Percentiles rank a stretch among this genome's conserved stretches.
These are phyloP conservation scores for Neogobius melanostomus DNA, from an alignment of 2,113 vertebrate genomes.

Conservation along the genomic window DNA sequence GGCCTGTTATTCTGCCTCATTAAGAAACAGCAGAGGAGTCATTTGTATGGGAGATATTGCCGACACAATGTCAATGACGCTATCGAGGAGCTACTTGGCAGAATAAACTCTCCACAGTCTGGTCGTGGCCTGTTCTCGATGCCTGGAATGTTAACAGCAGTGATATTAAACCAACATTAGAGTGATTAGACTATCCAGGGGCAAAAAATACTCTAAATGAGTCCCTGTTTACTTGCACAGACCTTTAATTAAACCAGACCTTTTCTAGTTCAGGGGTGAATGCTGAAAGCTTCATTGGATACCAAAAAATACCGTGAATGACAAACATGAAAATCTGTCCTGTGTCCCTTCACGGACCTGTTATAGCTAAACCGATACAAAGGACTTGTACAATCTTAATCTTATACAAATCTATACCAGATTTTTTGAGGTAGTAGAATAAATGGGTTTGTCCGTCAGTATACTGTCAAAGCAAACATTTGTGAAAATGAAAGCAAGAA, in stretches of 20 bases:
- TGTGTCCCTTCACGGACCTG: too few species aligned
- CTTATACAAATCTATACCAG: too few species aligned
- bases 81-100: slow-evolving; percentile 23
- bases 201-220: neutral
- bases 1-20: slow-evolving; percentile 27
- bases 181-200: neutral
- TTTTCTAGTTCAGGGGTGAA: too few species aligned
- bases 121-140: neutral
- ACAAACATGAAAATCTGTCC: too few species aligned
- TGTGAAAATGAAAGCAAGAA: too few species aligned
- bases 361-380: too few species aligned
- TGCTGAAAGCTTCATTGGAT: too few species aligned
- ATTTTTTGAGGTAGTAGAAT: too few species aligned
- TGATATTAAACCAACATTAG: neutral
- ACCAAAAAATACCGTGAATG: too few species aligned
- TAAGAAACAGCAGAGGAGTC: slow-evolving; percentile 32
- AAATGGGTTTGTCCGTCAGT: too few species aligned
- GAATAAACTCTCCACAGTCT: slow-evolving; percentile 19
- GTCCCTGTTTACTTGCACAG: neutral
- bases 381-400: too few species aligned
- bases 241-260: neutral
- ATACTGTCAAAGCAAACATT: too few species aligned
- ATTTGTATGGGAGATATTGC: slow-evolving; percentile 19
- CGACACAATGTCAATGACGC: slow-evolving; percentile 25
- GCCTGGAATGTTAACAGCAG: neutral